Evolutionary conservation across 2,113 vertebrate species (phyloP), one percentile per base, ranked within the genome.

Genomic region (Oreochromis aureus): DNA sequence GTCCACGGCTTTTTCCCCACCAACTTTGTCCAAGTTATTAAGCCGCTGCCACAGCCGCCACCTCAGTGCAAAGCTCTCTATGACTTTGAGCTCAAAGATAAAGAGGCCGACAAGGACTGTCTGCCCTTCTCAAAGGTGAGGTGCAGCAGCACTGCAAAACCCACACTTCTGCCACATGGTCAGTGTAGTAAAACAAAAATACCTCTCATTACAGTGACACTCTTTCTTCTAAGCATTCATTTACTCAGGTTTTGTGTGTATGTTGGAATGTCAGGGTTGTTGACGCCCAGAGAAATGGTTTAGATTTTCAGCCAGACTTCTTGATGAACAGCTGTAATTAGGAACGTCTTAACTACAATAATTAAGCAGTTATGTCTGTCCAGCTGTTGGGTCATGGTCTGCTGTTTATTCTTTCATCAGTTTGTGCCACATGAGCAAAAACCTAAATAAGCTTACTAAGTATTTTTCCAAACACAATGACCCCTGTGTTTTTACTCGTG

Each of bases 1-100:
- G 92, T 98, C 78, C 98, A 99, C 46, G 99, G 99, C 92, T 99
- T 99, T 94, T 99, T 99, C 95, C 99, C 99, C 90, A 98, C 98
- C 89, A 99, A 98, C 95, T 99, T 99, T 36, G 99, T 99, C 89
- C 99, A 99, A 95, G 97, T 99, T 92, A 97, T 99, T 94, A 99
- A 99, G 95, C 98, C 98, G 22, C 97, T 99, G 95, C 98, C 98
- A 92, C 98, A 98, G 85, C 98, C 98, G 9, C 98, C 98, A 0
- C 99, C 99, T 87, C 99, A 99, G 96, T 99, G 99, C 97, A 99
- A 98, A 95, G 99, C 98, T 89, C 97, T 99, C 91, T 99, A 99
- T 87, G 99, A 99, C 96, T 99, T 99, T 88, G 98, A 99, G 97
- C 97, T 99, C 44, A 99, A 98, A 96, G 99, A 99, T 95, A 99